phyloP scores from a whole-genome alignment of 2,888 invertebrate species.

The Dicyrtoma fusca region DNA sequence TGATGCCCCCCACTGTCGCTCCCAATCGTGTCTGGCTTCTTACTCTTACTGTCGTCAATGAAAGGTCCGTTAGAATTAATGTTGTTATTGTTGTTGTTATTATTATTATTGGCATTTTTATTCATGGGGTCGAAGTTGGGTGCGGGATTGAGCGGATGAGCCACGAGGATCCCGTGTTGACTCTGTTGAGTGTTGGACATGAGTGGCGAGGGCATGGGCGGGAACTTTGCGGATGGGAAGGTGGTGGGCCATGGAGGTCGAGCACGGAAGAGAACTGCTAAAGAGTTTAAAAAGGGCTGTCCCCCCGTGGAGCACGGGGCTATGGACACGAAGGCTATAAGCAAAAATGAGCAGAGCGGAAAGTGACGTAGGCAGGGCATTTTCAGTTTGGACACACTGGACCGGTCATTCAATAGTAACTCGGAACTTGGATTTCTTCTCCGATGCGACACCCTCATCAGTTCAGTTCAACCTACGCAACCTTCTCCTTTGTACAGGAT shows the following conservation, averaged over 20 bases:
- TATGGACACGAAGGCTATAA: neutral
- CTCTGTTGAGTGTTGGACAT: neutral
- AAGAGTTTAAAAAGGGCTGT: constrained; percentile 54
- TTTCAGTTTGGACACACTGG: too few relatives aligned
- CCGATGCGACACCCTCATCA: too few relatives aligned
- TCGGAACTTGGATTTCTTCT: too few relatives aligned
- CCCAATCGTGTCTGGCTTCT: constrained; percentile 12
- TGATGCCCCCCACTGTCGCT: neutral
- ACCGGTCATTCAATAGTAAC: too few relatives aligned
- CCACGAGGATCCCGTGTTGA: constrained; percentile 43
- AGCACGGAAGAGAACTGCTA: constrained; percentile 53
- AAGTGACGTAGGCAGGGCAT: too few relatives aligned
- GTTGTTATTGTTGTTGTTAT: neutral
- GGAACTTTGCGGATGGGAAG: constrained; percentile 44
- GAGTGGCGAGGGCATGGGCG: constrained; percentile 10
- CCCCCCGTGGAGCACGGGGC: neutral
- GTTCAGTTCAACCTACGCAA: too few relatives aligned
- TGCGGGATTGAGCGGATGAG: constrained; percentile 38
- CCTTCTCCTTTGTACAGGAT: too few relatives aligned
- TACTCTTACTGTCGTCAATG: neutral
- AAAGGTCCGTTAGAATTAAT: neutral
- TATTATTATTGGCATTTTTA: neutral
- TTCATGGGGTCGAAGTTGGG: constrained; percentile 15
- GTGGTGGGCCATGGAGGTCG: constrained; percentile 53
- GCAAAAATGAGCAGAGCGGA: too few relatives aligned